Percentiles rank a stretch among this genome's conserved stretches.
phyloP scores from a whole-genome alignment of 2,113 vertebrate genomes.

The Casuarius casuarius region DNA sequence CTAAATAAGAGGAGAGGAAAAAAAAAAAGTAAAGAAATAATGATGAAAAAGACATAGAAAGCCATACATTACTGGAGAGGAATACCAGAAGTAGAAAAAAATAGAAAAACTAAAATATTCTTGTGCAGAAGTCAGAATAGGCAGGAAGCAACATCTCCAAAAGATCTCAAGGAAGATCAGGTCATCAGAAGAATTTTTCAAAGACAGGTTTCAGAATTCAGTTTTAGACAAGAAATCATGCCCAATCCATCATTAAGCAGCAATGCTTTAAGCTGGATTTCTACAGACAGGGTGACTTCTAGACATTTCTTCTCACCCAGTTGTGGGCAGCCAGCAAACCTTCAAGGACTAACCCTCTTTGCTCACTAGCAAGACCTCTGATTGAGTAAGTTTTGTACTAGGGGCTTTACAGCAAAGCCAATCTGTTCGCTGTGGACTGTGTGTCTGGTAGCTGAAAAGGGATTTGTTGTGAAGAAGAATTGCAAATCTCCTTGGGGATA shows the following conservation, averaged over 20 bases:
- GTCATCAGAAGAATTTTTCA: neutral
- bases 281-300: neutral
- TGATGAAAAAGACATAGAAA: neutral
- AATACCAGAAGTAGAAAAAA: neutral
- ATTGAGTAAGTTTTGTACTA: neutral
- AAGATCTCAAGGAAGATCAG: neutral
- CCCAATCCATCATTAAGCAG: neutral
- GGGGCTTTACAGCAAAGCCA: neutral
- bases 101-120: neutral
- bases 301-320: neutral
- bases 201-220: neutral
- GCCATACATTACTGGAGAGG: neutral
- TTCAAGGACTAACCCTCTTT: neutral
- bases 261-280: neutral
- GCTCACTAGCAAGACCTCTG: neutral
- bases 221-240: neutral
- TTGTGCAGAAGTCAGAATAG: neutral
- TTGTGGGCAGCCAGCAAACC: accelerated
- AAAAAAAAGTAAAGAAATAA: neutral
- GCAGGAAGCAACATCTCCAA: neutral
- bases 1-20: neutral
- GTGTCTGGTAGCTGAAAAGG: neutral
- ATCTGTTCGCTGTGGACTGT: neutral
- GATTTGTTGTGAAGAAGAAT: neutral
- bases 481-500: neutral